Percentiles rank a stretch among this genome's conserved stretches.
phyloP scores from a whole-genome alignment of 1,140 invertebrate species.

The Artemia franciscana region DNA sequence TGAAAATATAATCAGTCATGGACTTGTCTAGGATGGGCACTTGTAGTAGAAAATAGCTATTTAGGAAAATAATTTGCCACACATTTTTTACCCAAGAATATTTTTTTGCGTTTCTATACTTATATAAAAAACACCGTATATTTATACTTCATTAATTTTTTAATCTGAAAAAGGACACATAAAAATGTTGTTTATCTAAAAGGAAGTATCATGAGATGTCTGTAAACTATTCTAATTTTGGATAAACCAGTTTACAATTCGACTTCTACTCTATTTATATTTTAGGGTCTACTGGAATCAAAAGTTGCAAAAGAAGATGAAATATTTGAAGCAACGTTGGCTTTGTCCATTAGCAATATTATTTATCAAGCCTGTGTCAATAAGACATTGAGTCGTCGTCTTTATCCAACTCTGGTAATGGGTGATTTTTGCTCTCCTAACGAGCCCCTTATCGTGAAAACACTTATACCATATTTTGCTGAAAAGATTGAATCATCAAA shows the following conservation, averaged over 20 bases:
- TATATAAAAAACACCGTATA: too few species aligned
- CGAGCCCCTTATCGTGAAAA: conserved; percentile 9
- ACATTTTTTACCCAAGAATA: too few species aligned
- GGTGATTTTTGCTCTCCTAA: conserved; percentile 13
- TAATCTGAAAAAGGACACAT: too few species aligned
- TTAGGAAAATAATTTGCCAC: too few species aligned
- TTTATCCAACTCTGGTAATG: conserved; percentile 13
- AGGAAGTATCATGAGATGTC: not conserved
- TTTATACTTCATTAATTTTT: too few species aligned
- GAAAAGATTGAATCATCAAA: conserved; percentile 3
- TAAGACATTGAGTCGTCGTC: conserved; percentile 9
- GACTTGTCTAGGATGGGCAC: too few species aligned
- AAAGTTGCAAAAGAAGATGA: conserved; percentile 5
- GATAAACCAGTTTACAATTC: not conserved
- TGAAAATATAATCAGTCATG: too few species aligned
- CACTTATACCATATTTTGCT: conserved; percentile 11
- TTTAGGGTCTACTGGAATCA: conserved; percentile 11
- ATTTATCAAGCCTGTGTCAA: conserved; percentile 14
- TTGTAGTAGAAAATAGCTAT: too few species aligned
- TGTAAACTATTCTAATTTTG: conserved; percentile 1
- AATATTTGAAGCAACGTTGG: conserved; percentile 12
- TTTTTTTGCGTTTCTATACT: too few species aligned
- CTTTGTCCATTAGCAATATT: conserved; percentile 11
- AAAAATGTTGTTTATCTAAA: too few species aligned
- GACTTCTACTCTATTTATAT: not conserved